A percentile compares a stretch with the other conserved stretches of the same genome.
These are phyloP conservation scores for Elephas maximus DNA, from an alignment of 2,113 vertebrate genomes.

Conservation along the genomic window DNA sequence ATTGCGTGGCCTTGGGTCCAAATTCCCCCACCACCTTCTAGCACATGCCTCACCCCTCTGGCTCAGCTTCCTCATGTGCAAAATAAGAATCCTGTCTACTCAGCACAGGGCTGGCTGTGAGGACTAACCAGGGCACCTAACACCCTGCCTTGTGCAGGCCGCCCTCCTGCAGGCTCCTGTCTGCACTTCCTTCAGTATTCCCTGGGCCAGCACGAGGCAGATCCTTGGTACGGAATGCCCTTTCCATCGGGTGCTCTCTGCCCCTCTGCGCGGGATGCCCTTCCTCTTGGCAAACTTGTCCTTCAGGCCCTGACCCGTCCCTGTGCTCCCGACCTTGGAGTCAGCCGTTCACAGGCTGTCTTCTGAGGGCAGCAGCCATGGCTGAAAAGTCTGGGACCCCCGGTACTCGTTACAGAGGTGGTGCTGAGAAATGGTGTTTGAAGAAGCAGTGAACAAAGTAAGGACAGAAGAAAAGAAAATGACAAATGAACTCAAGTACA, in stretches of 20 bases:
- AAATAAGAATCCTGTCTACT: rapidly evolving
- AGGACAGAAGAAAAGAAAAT: neutral
- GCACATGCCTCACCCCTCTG: neutral
- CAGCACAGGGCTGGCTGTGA: neutral
- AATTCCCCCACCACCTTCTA: neutral
- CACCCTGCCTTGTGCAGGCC: neutral
- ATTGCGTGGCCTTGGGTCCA: too few species aligned
- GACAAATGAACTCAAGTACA: neutral
- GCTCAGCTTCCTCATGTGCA: neutral
- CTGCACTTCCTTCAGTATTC: too few species aligned
- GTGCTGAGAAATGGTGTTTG: rapidly evolving
- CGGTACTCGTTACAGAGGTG: neutral
- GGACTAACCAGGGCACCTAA: rapidly evolving
- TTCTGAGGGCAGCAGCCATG: neutral
- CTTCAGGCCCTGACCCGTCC: neutral
- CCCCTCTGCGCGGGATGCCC: neutral
- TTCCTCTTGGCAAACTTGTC: neutral
- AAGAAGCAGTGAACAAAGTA: neutral
- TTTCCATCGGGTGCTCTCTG: rapidly evolving
- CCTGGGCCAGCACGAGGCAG: neutral
- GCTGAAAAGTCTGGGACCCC: neutral
- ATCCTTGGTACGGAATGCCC: neutral
- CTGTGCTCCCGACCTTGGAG: rapidly evolving
- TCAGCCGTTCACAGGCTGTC: rapidly evolving
- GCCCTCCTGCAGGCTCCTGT: rapidly evolving